phyloP scores from a whole-genome alignment of 2,797 vertebrate species.

The Fistularia commersonii region DNA sequence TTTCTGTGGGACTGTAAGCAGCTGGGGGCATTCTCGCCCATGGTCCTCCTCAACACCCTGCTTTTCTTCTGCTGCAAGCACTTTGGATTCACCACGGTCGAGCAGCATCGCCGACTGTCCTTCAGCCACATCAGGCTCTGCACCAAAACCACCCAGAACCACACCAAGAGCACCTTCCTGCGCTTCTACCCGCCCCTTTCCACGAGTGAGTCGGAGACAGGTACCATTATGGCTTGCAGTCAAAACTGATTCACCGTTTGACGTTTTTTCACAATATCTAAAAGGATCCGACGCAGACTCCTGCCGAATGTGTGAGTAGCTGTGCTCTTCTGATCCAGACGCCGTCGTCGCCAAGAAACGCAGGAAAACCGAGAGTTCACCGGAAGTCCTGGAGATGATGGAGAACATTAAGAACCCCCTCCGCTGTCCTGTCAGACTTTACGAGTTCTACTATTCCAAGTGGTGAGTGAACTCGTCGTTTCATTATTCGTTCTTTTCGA shows the following conservation, averaged over 20 bases:
- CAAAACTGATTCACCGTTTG: no score
- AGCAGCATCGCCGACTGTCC: conserved; percentile 92
- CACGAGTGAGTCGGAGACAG: conserved; percentile 67
- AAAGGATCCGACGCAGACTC: no score
- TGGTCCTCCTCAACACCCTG: conserved; percentile 95
- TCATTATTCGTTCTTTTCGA: no score
- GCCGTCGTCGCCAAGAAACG: conserved; percentile 80
- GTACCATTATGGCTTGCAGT: conserved; percentile 15
- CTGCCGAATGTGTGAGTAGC: background rate
- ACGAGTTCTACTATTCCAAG: conserved; percentile 97
- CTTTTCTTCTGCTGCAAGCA: conserved; percentile 98
- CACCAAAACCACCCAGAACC: conserved; percentile 83
- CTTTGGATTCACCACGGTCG: conserved; percentile 89
- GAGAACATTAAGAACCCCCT: conserved; percentile 94
- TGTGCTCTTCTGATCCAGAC: conserved; percentile 51
- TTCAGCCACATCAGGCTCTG: conserved; percentile 95
- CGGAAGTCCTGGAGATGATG: conserved; percentile 88
- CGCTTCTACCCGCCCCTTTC: conserved; percentile 90
- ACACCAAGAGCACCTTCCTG: conserved; percentile 88
- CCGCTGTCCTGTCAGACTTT: conserved; percentile 93
- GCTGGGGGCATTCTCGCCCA: conserved; percentile 94
- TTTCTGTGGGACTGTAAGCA: conserved; percentile 98
- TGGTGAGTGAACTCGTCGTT: conserved; percentile 75
- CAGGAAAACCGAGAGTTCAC: conserved; percentile 75
- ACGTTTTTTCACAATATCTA: no score